Evolutionary conservation across 2,888 invertebrate species (phyloP).

Genomic region (Prosapia bicincta): DNA sequence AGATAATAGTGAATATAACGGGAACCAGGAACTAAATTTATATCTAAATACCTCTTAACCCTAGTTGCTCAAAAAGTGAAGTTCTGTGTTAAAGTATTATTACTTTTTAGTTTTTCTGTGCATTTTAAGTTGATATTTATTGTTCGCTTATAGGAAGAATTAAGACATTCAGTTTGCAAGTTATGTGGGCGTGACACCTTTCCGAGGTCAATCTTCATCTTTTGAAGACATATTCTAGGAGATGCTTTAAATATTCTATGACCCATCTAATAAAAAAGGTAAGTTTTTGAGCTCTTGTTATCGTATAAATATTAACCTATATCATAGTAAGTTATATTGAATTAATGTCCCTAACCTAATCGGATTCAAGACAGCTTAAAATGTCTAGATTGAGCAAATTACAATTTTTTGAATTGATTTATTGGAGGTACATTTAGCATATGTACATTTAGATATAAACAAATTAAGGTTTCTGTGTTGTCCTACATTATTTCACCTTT

Average conservation of each 20-base stretch:
- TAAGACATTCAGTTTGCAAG: neutral
- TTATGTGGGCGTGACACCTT: neutral
- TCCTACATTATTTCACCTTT: too few species aligned
- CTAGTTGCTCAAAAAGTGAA: neutral
- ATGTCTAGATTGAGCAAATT: too few species aligned
- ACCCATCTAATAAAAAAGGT: neutral
- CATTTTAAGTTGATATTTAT: neutral
- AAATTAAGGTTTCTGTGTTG: too few species aligned
- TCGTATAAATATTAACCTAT: too few species aligned
- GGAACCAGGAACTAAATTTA: neutral
- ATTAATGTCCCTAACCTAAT: too few species aligned
- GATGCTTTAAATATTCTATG: neutral
- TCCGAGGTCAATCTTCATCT: neutral
- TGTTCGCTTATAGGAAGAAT: neutral
- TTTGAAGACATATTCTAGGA: neutral
- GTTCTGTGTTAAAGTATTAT: neutral
- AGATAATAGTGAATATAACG: neutral
- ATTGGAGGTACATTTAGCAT: too few species aligned
- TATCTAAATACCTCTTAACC: neutral
- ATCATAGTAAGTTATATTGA: too few species aligned
- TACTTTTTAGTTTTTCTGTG: neutral
- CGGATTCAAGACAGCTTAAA: too few species aligned
- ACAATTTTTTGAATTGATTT: too few species aligned
- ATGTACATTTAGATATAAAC: too few species aligned
- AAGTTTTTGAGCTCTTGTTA: too few species aligned